phyloP scores from a whole-genome alignment of 2,113 vertebrate species.

The Trematomus loennbergii region DNA sequence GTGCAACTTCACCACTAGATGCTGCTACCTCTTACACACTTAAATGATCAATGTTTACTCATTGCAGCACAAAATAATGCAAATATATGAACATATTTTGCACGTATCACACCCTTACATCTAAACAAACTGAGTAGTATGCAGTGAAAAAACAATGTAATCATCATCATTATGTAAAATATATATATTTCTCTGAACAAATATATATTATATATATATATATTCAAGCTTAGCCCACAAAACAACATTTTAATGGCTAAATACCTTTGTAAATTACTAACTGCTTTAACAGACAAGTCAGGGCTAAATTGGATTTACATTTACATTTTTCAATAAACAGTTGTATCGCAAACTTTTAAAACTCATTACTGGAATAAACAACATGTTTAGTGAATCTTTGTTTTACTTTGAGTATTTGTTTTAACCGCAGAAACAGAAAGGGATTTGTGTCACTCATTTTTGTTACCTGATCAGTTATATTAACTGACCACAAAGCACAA shows the following conservation, averaged over 20 bases:
- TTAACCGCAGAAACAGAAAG: constrained; percentile 1
- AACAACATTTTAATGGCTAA: background rate
- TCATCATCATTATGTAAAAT: background rate
- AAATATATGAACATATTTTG: background rate
- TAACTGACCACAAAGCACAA: background rate
- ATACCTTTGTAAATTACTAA: background rate
- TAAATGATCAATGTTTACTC: background rate
- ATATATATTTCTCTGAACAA: background rate
- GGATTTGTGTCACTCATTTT: constrained; percentile 9
- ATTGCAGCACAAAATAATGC: background rate
- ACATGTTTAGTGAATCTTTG: background rate
- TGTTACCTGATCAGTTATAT: constrained; percentile 22
- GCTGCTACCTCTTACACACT: too few relatives aligned
- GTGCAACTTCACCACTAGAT: too few relatives aligned
- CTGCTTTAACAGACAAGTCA: background rate
- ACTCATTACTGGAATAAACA: background rate
- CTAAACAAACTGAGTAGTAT: background rate
- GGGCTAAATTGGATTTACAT: background rate
- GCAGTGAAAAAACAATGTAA: background rate
- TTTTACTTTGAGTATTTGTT: background rate
- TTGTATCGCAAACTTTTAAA: background rate
- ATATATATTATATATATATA: too few relatives aligned
- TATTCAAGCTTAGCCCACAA: background rate
- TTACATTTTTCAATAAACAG: background rate
- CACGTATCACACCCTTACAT: background rate